Base-by-base conservation (phyloP, 2,888 invertebrate species). In the Anaspis maculata region DNA sequence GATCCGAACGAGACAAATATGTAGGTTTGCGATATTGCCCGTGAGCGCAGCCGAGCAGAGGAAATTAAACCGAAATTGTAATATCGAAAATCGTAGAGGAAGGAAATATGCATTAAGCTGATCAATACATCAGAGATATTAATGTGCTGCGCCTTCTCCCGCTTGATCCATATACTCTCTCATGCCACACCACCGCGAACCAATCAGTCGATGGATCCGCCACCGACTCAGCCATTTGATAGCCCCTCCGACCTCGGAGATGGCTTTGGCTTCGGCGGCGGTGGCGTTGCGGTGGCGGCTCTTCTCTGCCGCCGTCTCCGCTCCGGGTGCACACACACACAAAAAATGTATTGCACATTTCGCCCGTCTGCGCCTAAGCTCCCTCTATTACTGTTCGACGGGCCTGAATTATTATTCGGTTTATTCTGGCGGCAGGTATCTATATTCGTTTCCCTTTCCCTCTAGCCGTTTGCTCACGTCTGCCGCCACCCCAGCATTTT, bases 121-220 rank as follows among this genome's bases (percentile, higher is more conserved):
- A 58, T 56, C 56, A 52, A 54, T 57, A 56, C 51, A 50, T 49
- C 52, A 52, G 49, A 51, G 52, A 57, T 57, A 57, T 56, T 57
- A 56, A 56, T 54, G 50, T 47, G 46, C 44, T 41, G 46, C 50
- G 46, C 53, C 51, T 49, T 51, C 30, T 19, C n/a, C n/a, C 42
- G 37, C 36, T 30, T 38, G 45, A 42, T 42, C 37, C 44, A 41
- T 39, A 38, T 36, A 31, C 15, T 13, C 36, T 36, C 35, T 24
- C 28, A 33, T 33, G 32, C 22, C 23, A 28, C 30, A 32, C 28
- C 30, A 36, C 24, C 31, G 36, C 32, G 28, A 37, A 37, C 33
- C 37, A 37, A 37, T 37, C 37, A 37, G 26, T 30, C 37, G 37
- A 37, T 37, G 37, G 37, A 37, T 36, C 31, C 25, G 32, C 10